Conservation (phyloP, 2,888 invertebrate species). For the Diplolepis rosae region DNA sequence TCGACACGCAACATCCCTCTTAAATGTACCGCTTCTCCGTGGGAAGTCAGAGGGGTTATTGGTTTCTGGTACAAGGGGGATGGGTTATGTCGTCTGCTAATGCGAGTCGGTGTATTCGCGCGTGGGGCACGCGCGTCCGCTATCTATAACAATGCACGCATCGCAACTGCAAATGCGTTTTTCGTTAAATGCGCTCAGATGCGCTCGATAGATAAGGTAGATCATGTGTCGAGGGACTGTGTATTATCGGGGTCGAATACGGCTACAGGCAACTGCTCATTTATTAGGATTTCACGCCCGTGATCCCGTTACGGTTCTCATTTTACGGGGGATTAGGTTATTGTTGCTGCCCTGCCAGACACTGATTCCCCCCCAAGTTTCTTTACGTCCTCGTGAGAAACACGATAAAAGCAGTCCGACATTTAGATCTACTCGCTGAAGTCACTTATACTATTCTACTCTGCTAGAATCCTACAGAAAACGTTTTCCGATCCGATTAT, state of each 20-base stretch:
- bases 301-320: constrained; percentile 63
- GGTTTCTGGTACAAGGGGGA: constrained; percentile 10
- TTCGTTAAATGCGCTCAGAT: constrained; percentile 60
- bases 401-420: neutral
- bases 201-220: constrained; percentile 60
- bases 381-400: constrained; percentile 33
- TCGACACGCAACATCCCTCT: constrained; percentile 14
- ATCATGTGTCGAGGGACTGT: constrained; percentile 46
- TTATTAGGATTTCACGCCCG: constrained; percentile 69
- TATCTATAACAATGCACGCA: constrained; percentile 56
- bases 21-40: constrained; percentile 13
- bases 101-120: constrained; percentile 2
- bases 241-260: constrained; percentile 49
- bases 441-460: constrained; percentile 1
- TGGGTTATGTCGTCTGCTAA: constrained; percentile 12
- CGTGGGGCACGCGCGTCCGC: constrained; percentile 37
- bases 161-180: constrained; percentile 52
- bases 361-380: constrained; percentile 41
- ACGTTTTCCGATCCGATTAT: neutral
- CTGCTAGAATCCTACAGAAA: neutral
- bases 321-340: constrained; percentile 63
- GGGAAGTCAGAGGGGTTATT: constrained; percentile 31
- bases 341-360: constrained; percentile 48
- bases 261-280: constrained; percentile 63
- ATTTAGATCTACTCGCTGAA: neutral